Evolutionary conservation across 2,888 invertebrate species (phyloP).

Genomic region (Pheosia tremula): DNA sequence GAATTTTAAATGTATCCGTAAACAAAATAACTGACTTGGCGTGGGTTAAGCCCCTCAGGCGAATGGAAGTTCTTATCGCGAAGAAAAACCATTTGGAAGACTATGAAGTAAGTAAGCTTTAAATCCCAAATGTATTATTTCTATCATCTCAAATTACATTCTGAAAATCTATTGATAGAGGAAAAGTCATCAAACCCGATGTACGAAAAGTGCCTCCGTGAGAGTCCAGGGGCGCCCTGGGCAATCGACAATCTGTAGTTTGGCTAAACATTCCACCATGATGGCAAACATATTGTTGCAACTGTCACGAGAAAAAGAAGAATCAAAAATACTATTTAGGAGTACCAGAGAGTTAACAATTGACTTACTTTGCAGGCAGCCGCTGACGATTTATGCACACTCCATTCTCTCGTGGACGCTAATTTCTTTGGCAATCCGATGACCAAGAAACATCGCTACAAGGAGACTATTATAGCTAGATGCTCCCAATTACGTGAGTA

Average conservation of each 20-base stretch:
- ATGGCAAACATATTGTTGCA: no score
- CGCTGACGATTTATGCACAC: constrained; percentile 80
- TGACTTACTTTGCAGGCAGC: constrained; percentile 66
- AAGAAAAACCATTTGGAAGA: constrained; percentile 84
- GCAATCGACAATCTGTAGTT: no score
- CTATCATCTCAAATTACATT: no score
- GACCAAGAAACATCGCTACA: constrained; percentile 85
- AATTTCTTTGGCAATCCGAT: constrained; percentile 87
- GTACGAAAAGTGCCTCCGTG: no score
- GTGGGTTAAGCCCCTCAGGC: constrained; percentile 78
- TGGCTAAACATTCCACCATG: no score
- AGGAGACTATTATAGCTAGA: constrained; percentile 87
- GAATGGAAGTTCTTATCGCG: constrained; percentile 82
- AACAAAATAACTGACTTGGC: constrained; percentile 85
- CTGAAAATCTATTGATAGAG: no score
- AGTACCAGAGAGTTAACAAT: background rate
- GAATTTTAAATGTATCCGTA: constrained; percentile 86
- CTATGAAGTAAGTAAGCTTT: constrained; percentile 59
- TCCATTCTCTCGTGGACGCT: constrained; percentile 82
- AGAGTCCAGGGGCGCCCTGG: no score
- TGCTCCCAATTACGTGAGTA: constrained; percentile 84
- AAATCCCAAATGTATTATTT: no score
- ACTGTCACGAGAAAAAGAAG: no score
- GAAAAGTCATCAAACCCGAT: no score
- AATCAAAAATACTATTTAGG: background rate